Evolutionary conservation across 2,888 invertebrate genomes (phyloP).

Genomic region (Criorhina ranunculi): DNA sequence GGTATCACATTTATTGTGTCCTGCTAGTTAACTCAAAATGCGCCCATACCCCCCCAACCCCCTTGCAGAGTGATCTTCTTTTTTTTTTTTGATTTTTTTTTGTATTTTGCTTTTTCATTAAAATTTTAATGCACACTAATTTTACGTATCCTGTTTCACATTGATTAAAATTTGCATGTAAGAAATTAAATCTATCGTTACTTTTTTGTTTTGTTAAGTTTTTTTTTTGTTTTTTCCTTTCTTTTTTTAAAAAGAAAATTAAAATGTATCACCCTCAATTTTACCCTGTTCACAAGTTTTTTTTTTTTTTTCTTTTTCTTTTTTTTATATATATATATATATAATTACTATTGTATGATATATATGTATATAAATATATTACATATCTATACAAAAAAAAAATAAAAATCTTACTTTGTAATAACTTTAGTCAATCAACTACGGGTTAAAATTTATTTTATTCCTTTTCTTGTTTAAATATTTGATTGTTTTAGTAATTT

Average conservation of each 20-base stretch:
- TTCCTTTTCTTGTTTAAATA: too few relatives aligned
- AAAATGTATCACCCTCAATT: slow-evolving; percentile 71
- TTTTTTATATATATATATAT: too few relatives aligned
- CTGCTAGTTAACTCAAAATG: too few relatives aligned
- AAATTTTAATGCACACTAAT: slow-evolving; percentile 43
- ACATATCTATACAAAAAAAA: slow-evolving; percentile 38
- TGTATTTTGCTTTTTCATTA: slow-evolving; percentile 16
- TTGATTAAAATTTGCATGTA: slow-evolving; percentile 51
- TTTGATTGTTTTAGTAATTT: slow-evolving; percentile 28
- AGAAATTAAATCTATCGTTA: slow-evolving; percentile 62
- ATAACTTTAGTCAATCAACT: slow-evolving; percentile 26
- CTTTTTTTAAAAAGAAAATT: slow-evolving; percentile 50
- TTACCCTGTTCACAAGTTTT: slow-evolving; percentile 71
- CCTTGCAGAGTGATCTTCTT: too few relatives aligned
- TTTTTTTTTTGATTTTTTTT: not conserved
- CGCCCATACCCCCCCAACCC: too few relatives aligned
- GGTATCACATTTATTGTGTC: too few relatives aligned
- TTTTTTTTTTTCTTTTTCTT: too few relatives aligned
- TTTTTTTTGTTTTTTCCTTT: slow-evolving; percentile 1
- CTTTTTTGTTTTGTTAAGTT: too few relatives aligned
- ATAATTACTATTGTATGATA: slow-evolving; percentile 46
- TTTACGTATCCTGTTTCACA: slow-evolving; percentile 51
- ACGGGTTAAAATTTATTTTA: slow-evolving; percentile 22
- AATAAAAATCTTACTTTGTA: slow-evolving; percentile 13
- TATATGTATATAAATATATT: slow-evolving; percentile 38